Base-by-base conservation (phyloP, 2,113 vertebrate genomes). In the Brachionichthys hirsutus region DNA sequence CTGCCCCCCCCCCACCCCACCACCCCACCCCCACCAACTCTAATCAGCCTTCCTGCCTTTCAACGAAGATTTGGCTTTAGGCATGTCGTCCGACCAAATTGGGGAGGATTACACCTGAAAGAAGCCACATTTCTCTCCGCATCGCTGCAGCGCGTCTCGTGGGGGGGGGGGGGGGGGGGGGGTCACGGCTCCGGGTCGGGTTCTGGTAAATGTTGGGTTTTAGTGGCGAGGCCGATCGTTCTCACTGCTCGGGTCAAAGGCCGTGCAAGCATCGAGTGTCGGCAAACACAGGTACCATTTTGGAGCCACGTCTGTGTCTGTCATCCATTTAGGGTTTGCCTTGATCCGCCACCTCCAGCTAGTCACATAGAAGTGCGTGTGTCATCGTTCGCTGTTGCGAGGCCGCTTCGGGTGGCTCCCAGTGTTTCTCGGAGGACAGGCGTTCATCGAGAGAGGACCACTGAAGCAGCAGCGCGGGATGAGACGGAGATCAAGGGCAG, bases 401-500 rank as follows among this genome's bases (percentile, higher is more conserved):
- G n/a, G n/a, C n/a, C n/a, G n/a, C n/a, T n/a, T n/a, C n/a, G n/a
- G n/a, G n/a, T 68, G 86, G 80, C 75, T 76, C 49, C 15, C 71
- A 24, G 74, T 84, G 61, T 82, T n/a, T 89, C 88, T 87, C 88
- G 71, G 79, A 48, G 69, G 81, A 77, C 69, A 77, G 71, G 70
- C 77, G 74, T 89, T 85, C 69, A 67, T 77, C 82, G 85, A 41
- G 68, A 62, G 76, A 85, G 85, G 88, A 87, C 89, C 88, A 86
- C 52, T 87, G 89, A 80, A 76, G 80, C 83, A 78, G 80, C 88
- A 91, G 90, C 89, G 83, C 90, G 88, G 92, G 92, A 93, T 92
- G 91, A 92, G 91, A 60, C 56, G 1, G 57, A 75, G 93, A 94
- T 95, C 92, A 92, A 93, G 93, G 92, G 89, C 91, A 92, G 94